These are phyloP conservation scores for Harpagifer antarcticus DNA, from an alignment of 2,797 vertebrate genomes.

Conservation along the genomic window DNA sequence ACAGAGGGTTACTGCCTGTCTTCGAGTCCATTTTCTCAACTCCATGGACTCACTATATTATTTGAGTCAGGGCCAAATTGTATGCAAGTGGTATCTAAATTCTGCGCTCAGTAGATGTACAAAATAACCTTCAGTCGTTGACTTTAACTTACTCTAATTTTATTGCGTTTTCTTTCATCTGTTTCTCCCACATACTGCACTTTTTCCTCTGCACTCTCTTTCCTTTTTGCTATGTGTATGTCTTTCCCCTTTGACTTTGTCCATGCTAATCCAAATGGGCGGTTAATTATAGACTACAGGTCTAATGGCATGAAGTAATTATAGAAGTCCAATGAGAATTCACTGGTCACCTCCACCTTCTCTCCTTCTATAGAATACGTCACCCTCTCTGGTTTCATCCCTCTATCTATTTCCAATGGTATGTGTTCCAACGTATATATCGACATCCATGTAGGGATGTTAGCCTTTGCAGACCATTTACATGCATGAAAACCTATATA, in stretches of 20 bases:
- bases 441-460: neutral
- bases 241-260: constrained; percentile 66
- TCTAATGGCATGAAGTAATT: constrained; percentile 81
- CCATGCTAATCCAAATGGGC: constrained; percentile 77
- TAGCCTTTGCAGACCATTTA: neutral
- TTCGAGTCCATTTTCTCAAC: neutral
- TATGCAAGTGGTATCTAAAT: constrained; percentile 2
- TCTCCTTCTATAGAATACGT: constrained; percentile 15
- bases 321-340: constrained; percentile 77
- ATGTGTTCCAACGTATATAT: neutral
- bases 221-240: constrained; percentile 30
- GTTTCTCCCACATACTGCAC: constrained; percentile 5
- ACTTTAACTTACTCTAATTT: constrained; percentile 8
- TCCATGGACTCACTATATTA: constrained; percentile 17
- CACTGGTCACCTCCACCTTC: constrained; percentile 58
- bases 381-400: neutral
- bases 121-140: constrained; percentile 12
- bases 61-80: neutral
- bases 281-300: constrained; percentile 81
- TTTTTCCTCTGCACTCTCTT: neutral
- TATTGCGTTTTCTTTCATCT: constrained; percentile 8
- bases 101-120: neutral
- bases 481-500: too few species aligned
- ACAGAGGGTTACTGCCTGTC: neutral
- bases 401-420: constrained; percentile 1